Conservation (phyloP, 2,113 vertebrate genomes). For the Felis catus region DNA sequence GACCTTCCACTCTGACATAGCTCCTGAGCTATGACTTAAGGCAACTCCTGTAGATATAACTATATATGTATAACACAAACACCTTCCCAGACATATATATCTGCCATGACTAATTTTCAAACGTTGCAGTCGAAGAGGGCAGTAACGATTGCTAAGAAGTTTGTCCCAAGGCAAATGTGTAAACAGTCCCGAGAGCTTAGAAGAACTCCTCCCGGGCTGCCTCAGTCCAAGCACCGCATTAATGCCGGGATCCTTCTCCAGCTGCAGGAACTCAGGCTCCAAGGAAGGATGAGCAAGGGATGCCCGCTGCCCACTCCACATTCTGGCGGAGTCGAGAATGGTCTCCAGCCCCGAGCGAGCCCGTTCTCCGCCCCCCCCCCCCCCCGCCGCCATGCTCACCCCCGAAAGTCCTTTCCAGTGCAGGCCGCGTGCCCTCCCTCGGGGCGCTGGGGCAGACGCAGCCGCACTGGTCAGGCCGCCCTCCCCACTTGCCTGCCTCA, state of each 20-base stretch:
- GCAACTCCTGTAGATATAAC: neutral
- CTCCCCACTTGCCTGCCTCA: too few species aligned
- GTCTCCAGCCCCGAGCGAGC: neutral
- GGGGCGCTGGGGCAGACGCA: neutral
- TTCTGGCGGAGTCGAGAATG: neutral
- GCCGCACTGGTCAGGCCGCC: neutral
- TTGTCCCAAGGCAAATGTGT: fast-evolving
- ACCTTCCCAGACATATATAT: neutral
- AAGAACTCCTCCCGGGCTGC: fast-evolving
- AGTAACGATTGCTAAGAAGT: neutral
- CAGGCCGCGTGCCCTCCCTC: neutral
- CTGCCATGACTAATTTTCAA: neutral
- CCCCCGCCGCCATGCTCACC: neutral
- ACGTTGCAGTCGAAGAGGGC: neutral
- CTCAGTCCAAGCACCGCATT: neutral
- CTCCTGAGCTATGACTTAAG: neutral
- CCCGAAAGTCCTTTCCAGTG: neutral
- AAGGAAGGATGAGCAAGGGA: neutral
- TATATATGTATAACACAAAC: neutral
- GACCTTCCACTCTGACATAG: neutral
- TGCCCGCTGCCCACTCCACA: too few species aligned
- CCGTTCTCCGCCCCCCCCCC: neutral
- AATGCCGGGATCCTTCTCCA: neutral
- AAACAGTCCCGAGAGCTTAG: neutral
- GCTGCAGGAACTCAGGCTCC: neutral